A percentile compares a stretch with the other conserved stretches of the same genome.
Evolutionary conservation across 2,888 invertebrate genomes (phyloP).

Genomic region (Seira sanloemensis): DNA sequence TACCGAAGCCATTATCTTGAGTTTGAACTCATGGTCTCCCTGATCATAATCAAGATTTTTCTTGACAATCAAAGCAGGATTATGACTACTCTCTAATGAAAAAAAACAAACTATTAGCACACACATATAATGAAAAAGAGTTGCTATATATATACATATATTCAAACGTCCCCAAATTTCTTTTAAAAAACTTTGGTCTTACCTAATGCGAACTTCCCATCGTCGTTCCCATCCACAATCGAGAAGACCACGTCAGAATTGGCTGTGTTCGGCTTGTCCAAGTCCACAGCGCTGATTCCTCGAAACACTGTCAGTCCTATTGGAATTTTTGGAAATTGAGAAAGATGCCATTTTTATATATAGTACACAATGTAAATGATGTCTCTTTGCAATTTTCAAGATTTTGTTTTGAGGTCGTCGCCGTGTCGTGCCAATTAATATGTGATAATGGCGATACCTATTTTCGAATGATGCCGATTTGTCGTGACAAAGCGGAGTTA

Average conservation of each 20-base stretch:
- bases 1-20: constrained; percentile 87
- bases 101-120: too few species aligned
- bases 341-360: not conserved
- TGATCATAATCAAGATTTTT: constrained; percentile 87
- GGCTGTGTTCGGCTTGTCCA: constrained; percentile 91
- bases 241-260: constrained; percentile 91
- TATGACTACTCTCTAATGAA: constrained; percentile 86
- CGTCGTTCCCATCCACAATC: constrained; percentile 83
- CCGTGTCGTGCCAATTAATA: constrained; percentile 48
- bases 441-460: constrained; percentile 23
- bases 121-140: too few species aligned
- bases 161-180: too few species aligned
- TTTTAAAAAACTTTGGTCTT: too few species aligned
- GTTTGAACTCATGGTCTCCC: constrained; percentile 85
- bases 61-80: constrained; percentile 84
- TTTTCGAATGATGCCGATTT: constrained; percentile 44
- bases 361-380: constrained; percentile 15
- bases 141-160: too few species aligned
- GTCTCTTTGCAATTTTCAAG: constrained; percentile 36
- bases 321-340: too few species aligned
- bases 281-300: constrained; percentile 87
- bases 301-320: constrained; percentile 87
- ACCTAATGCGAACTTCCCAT: constrained; percentile 86
- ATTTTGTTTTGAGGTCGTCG: constrained; percentile 57
- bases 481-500: constrained; percentile 58